phyloP scores from a whole-genome alignment of 2,797 vertebrate genomes.

The Rhinoraja longicauda region DNA sequence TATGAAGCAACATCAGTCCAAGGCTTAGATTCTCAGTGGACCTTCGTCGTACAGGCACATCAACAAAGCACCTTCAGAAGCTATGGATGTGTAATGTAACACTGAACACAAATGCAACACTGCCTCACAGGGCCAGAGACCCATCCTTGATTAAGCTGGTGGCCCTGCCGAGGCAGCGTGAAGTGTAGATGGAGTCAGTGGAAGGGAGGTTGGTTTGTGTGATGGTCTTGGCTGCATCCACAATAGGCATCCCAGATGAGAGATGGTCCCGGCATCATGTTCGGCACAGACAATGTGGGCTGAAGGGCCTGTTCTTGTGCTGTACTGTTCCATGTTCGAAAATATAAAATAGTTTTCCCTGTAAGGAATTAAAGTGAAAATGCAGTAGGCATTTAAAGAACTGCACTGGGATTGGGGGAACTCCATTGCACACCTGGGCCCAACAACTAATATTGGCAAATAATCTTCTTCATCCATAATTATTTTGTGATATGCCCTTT shows the following conservation, averaged over 20 bases:
- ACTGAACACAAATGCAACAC: neutral
- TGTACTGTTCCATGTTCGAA: too few species aligned
- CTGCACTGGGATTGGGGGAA: neutral
- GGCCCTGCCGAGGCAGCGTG: too few species aligned
- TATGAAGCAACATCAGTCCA: neutral
- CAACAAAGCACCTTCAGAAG: neutral
- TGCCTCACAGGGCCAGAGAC: too few species aligned
- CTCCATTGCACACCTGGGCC: neutral
- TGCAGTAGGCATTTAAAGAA: neutral
- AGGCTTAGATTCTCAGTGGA: neutral
- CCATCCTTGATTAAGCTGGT: too few species aligned
- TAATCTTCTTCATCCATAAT: constrained; percentile 22
- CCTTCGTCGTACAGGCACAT: neutral
- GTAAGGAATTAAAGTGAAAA: neutral
- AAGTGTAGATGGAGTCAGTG: too few species aligned
- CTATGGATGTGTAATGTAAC: neutral
- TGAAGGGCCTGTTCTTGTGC: too few species aligned
- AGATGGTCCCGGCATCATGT: neutral
- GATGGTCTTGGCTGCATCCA: too few species aligned
- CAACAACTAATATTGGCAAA: constrained; percentile 3
- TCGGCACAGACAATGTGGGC: too few species aligned
- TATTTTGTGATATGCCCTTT: constrained; percentile 26
- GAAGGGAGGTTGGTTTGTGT: too few species aligned
- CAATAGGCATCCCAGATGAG: neutral
- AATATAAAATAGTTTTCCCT: neutral